Evolutionary conservation across 2,797 vertebrate genomes (phyloP), one percentile per base, ranked within the genome.

Genomic region (Aplochiton taeniatus): DNA sequence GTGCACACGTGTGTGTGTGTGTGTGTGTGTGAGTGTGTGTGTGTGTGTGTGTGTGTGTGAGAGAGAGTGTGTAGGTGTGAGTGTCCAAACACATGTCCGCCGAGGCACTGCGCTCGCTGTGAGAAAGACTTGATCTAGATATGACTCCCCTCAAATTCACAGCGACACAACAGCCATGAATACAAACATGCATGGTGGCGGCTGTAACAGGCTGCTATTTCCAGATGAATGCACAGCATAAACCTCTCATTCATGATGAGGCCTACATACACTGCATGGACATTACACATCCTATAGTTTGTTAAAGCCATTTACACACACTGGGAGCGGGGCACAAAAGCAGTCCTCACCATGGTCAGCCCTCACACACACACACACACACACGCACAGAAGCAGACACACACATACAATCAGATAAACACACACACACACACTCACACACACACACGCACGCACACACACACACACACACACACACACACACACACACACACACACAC

Each of bases 241-340:
- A 81, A 77, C 61, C 58, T 48, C 50, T 63, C 78, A 70, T 85
- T 85, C 73, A 83, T 68, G 42, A 64, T 11, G 60, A 70, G 63
- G 72, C 69, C 72, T 52, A 66, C 72, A 65, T 70, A 69, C 63
- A 57, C 51, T 43, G 43, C 31, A 31, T 13, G 19, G 59, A 69
- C 1, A 19, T 59, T 68, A 51, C 73, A 75, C 76, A 84, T 80
- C 58, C 67, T 68, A 54, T 63, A 79, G 72, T 86, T 83, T 83
- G 79, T 69, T 82, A 84, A 85, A 78, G 68, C 67, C 74, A 77
- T 83, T 84, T 78, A 80, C 65, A 83, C 60, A 67, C 58, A 72
- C 53, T n/a, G 52, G 56, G 69, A 72, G 41, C 43, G 61, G 61
- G 80, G 82, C 73, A 83, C 78, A 87, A 86, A 84, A 75, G 77